phyloP scores from a whole-genome alignment of 2,888 invertebrate species.

The Aspidiotus destructor region DNA sequence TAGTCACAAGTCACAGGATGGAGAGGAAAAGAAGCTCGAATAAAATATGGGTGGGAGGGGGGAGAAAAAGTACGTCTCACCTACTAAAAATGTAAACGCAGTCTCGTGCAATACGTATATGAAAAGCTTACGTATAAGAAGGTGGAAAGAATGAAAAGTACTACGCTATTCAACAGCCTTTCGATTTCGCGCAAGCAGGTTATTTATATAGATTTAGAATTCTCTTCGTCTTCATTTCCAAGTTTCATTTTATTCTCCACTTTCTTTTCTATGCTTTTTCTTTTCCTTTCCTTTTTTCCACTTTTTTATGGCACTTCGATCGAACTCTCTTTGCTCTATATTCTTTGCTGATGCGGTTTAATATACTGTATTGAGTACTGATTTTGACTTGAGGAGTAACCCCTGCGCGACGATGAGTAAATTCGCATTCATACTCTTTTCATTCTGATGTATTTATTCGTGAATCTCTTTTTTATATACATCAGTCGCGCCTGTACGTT shows the following conservation, averaged over 20 bases:
- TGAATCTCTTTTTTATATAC: too few species aligned
- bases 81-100: not conserved
- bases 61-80: too few species aligned
- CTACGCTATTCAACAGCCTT: constrained; percentile 25
- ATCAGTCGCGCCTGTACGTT: too few species aligned
- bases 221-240: constrained; percentile 20
- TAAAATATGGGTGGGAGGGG: too few species aligned
- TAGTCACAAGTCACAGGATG: too few species aligned
- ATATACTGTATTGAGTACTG: not conserved
- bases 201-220: constrained; percentile 30
- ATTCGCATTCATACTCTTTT: too few species aligned
- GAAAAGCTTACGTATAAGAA: not conserved
- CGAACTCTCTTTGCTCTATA: constrained; percentile 8
- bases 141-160: constrained; percentile 9
- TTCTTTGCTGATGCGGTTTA: not conserved
- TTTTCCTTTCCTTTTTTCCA: not conserved
- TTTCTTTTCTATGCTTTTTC: not conserved
- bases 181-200: constrained; percentile 7
- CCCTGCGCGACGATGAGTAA: too few species aligned
- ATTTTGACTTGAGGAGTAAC: not conserved
- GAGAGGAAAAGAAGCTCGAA: too few species aligned
- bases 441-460: too few species aligned
- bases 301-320: constrained; percentile 2
- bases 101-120: not conserved
- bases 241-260: not conserved